Evolutionary conservation across 1,140 invertebrate species (phyloP), one percentile per base, ranked within the genome.

Genomic region (Aradophagus sp.): DNA sequence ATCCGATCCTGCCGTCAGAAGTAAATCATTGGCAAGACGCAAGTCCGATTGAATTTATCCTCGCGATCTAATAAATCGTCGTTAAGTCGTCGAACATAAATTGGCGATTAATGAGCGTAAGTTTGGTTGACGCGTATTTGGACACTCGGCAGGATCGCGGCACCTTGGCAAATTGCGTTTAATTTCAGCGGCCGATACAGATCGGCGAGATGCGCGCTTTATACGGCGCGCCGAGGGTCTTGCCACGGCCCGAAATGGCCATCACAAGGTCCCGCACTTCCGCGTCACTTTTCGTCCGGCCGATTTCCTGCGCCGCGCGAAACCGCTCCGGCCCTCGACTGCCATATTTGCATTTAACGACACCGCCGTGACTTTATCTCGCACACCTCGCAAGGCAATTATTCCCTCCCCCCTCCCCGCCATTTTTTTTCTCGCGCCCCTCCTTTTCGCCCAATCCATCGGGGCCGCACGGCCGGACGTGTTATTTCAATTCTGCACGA

Each of bases 241-340:
- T n/a, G n/a, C 73, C 76, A 77, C 53, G 73, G 41, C 76, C 75
- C 32, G 42, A 81, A 81, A 81, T 78, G 76, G 80, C 53, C 15
- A 42, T 38, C n/a, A 66, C 81, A 82, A 83, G 81, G 80, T 59
- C 73, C 62, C 56, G 34, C 68, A 77, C 79, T 82, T 82, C 80
- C 78, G 80, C 70, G 76, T 82, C 65, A 77, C 27, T 73, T 72
- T 77, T 70, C 56, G 62, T 55, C 59, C 61, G 61, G 41, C 45
- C 58, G 23, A 48, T 50, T 65, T 56, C 55, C 32, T 48, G 48
- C 41, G 27, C 52, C 42, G 53, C 63, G 73, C 55, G n/a, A n/a
- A n/a, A n/a, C n/a, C n/a, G n/a, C n/a, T n/a, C n/a, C n/a, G n/a
- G n/a, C 73, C 75, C 75, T 78, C 76, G 63, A 55, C 31, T 65